Evolutionary conservation across 2,113 vertebrate genomes (phyloP), one percentile per base, ranked within the genome.

Genomic region (Tinamus guttatus): DNA sequence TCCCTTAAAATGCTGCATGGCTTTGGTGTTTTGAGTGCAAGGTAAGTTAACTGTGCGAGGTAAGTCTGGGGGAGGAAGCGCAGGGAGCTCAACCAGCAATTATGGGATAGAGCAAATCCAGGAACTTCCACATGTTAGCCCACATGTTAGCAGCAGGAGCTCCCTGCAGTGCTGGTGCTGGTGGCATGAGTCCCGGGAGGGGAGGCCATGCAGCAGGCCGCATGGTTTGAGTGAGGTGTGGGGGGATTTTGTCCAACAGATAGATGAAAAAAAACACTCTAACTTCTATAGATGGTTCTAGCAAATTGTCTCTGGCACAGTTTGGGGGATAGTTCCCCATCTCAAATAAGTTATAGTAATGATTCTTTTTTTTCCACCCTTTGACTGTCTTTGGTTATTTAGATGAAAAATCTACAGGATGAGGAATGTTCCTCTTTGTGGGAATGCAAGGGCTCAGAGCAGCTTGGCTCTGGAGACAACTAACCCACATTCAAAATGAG

Each of bases 121-220:
- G 21, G 52, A 73, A 51, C 16, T 70, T 83, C 14, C 5, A 32
- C 5, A 43, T 36, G 51, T 51, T 27, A 91, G 34, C 18, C 41
- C 18, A 36, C 0, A 0, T 41, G 45, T 40, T 40, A 20, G 16
- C 51, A 90, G 82, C 68, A 92, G 51, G 25, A 64, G 38, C 19
- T 71, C 13, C 68, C 38, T n/a, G 30, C 17, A 36, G 45, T 51
- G 9, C 32, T 41, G 51, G 13, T 0, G 1, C 25, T 36, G 14
- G 5, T 28, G 41, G 8, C 0, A 0, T 10, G 4, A 7, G 28
- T 34, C 62, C 25, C 0, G 0, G 10, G 54, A 28, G 6, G 11
- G 2, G 19, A 60, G 13, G 25, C 12, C 18, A 13, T 1, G 0
- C 30, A 81, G 22, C 27, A 45, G 47, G 32, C 19, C 74, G 20